Evolutionary conservation across 2,888 invertebrate species (phyloP).

Genomic region (Trichogramma evanescens): DNA sequence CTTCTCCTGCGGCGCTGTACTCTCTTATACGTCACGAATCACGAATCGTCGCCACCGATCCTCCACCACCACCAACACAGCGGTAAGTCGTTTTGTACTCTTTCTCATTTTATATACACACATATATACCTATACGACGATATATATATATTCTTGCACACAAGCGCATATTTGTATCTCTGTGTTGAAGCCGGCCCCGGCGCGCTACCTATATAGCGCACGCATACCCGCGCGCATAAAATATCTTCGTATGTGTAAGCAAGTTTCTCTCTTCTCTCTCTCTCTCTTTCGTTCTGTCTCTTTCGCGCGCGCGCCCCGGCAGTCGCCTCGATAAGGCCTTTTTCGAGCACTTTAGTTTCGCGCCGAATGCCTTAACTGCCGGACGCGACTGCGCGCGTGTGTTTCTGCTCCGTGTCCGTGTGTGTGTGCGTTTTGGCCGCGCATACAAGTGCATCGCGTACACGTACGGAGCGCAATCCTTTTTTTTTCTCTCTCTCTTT

Average conservation of each 20-base stretch:
- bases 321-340: slow-evolving; percentile 14
- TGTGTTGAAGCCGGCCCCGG: too few species aligned
- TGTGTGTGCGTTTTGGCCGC: neutral
- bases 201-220: too few species aligned
- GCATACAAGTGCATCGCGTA: neutral
- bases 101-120: neutral
- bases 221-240: too few species aligned
- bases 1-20: neutral
- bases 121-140: neutral
- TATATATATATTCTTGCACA: neutral
- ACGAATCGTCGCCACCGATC: neutral
- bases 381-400: neutral
- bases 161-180: too few species aligned
- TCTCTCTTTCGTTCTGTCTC: too few species aligned
- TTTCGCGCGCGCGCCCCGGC: neutral
- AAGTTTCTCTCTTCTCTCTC: too few species aligned
- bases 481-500: neutral
- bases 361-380: slow-evolving; percentile 6
- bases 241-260: too few species aligned
- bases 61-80: neutral
- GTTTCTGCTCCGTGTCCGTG: neutral
- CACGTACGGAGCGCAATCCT: neutral
- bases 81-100: slow-evolving; percentile 13
- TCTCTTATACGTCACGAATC: too few species aligned
- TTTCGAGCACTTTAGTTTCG: slow-evolving; percentile 14